Evolutionary conservation across 64 coral and sea anemone genomes (phyloP).

Genomic region (Acropora yongei): DNA sequence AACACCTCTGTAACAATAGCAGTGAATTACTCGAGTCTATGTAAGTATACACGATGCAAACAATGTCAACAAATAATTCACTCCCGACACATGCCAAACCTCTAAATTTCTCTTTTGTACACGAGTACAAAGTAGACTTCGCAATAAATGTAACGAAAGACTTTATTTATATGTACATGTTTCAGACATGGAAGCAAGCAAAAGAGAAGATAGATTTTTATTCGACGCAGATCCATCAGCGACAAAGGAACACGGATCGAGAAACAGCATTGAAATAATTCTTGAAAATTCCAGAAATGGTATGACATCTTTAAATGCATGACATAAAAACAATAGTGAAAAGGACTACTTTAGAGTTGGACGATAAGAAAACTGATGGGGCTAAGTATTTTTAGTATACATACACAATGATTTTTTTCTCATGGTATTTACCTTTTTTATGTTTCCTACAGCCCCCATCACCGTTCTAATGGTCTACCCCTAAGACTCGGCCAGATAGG

Average conservation of each 20-base stretch:
- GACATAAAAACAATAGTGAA: not conserved
- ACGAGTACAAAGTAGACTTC: too few relatives aligned
- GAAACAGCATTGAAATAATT: not conserved
- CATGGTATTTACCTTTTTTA: not conserved
- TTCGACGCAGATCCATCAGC: not conserved
- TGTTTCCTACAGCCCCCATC: too few relatives aligned
- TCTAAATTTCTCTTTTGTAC: too few relatives aligned
- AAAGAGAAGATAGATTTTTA: not conserved
- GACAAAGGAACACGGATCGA: not conserved
- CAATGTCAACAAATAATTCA: too few relatives aligned
- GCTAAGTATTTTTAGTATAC: too few relatives aligned
- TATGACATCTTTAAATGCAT: not conserved
- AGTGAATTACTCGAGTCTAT: conserved; percentile 53
- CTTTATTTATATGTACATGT: not conserved
- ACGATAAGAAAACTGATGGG: too few relatives aligned
- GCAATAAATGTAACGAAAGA: not conserved
- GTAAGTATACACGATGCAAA: not conserved
- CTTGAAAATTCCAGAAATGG: not conserved
- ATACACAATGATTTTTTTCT: not conserved
- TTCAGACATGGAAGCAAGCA: conserved; percentile 40
- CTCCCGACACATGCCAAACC: too few relatives aligned
- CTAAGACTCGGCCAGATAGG: too few relatives aligned
- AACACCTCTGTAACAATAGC: conserved; percentile 5
- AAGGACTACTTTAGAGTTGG: too few relatives aligned
- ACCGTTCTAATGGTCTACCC: too few relatives aligned